Evolutionary conservation across 2,113 vertebrate genomes (phyloP), one percentile per base, ranked within the genome.

Genomic region (Periophthalmodon schlosseri): DNA sequence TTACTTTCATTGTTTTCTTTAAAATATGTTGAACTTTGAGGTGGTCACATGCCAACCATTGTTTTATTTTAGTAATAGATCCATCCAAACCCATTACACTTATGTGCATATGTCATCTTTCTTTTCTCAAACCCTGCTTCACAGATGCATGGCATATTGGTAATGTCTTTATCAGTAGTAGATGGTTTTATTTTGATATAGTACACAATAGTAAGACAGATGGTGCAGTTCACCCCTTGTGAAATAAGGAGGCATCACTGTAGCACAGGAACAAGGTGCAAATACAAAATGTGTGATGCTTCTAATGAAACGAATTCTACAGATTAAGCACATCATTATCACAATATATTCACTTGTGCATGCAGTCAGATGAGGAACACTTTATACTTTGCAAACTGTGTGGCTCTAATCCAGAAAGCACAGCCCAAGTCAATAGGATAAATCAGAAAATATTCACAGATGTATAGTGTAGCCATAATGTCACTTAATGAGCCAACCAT

Each of bases 241-340:
- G 57, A 66, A 69, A 52, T 50, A 33, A 70, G 60, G 70, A 85
- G 88, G 81, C 86, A 39, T 47, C 60, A 77, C 90, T 84, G 80
- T 79, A 82, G 84, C 83, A 73, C 84, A 87, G 85, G 86, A 90
- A 90, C 78, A 88, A 93, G 82, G 91, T 90, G 91, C 86, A 93
- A 93, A 93, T 91, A 87, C 90, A 60, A 92, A 91, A 88, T 79
- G 84, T 87, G 90, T 88, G 89, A 93, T 79, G 93, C 83, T 79
- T 76, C 91, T 94, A 94, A 94, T 94, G 90, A 94, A 92, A 88
- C 88, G 56, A 79, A 85, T 93, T 91, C 89, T 88, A 88, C 89
- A 87, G 89, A 89, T 93, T 87, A 91, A 92, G 91, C 91, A 89
- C 88, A 91, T 91, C 91, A 93, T 93, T 91, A 93, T 93, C 91